Evolutionary conservation across 2,113 vertebrate genomes (phyloP), one percentile per base, ranked within the genome.

Genomic region (Opisthocomus hoazin): DNA sequence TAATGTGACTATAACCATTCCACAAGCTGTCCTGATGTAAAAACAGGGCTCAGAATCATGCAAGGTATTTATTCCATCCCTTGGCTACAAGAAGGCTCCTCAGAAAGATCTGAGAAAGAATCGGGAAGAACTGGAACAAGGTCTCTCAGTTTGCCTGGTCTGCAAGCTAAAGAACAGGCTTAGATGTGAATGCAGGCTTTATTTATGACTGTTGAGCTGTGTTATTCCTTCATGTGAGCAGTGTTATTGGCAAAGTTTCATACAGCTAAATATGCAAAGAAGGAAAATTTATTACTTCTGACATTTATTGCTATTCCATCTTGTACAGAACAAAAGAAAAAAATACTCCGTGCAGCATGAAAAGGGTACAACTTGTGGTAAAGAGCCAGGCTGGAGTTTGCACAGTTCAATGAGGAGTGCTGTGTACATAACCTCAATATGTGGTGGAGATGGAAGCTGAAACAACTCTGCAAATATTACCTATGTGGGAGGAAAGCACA

Each of bases 341-440:
- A 56, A 34, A 26, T n/a, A 73, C 50, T 73, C 39, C 22, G 27
- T 57, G 83, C 57, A 69, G 80, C 73, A 82, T 84, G 84, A 66
- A 51, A 98, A 99, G 98, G 99, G 99, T 99, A 99, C 99, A 14
- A 99, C 99, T 98, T 99, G 99, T 15, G 99, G 99, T 77, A 99
- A 95, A 10, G 99, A 99, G 15, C 99, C 99, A 3, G 99, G 99
- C 91, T 99, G 99, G 84, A 99, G 98, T 89, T 99, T 99, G 95
- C 99, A 99, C 54, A 99, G 98, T 84, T 99, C 99, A 43, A 99
- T 99, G 30, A 99, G 98, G 93, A 99, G 98, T 2, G 99, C 98
- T 12, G 99, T 99, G 92, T 99, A 99, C 98, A 99, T 98, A 89
- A 99, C 98, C 26, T 99, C 99, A 5, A 99, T 98, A 95, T 99